These are phyloP conservation scores for Cairina moschata DNA, from an alignment of 2,113 vertebrate genomes.

Conservation along the genomic window DNA sequence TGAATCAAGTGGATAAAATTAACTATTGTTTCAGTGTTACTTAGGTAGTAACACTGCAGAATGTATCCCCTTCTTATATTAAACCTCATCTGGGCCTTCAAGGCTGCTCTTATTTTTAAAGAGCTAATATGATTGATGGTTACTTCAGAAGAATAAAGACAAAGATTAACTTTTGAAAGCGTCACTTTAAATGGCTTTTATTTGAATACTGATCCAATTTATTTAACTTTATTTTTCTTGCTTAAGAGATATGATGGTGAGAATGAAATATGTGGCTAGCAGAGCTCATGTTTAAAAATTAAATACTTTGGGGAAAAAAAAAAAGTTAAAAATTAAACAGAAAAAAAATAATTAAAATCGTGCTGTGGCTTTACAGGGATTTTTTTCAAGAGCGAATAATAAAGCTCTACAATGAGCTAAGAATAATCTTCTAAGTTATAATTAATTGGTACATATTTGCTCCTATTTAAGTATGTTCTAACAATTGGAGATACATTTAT, in stretches of 20 bases:
- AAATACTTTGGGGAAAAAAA: slow-evolving; percentile 29
- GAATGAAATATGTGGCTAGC: slow-evolving; percentile 40
- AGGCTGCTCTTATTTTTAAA: slow-evolving; percentile 41
- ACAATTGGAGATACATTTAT: slow-evolving; percentile 71
- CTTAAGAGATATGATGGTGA: slow-evolving; percentile 43
- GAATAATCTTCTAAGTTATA: slow-evolving; percentile 70
- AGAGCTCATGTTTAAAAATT: slow-evolving; percentile 51
- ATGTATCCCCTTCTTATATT: neutral
- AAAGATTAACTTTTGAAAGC: slow-evolving; percentile 53
- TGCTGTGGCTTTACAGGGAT: slow-evolving; percentile 38
- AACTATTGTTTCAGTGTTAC: neutral
- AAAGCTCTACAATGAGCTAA: slow-evolving; percentile 60
- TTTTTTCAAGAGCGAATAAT: slow-evolving; percentile 55
- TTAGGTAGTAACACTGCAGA: neutral
- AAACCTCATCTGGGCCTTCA: slow-evolving; percentile 15
- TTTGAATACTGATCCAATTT: slow-evolving; percentile 58
- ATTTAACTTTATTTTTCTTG: slow-evolving; percentile 61
- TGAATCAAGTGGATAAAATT: neutral
- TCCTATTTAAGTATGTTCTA: slow-evolving; percentile 65
- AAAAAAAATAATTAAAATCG: slow-evolving; percentile 58
- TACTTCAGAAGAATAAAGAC: slow-evolving; percentile 37
- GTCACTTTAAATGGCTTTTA: slow-evolving; percentile 52
- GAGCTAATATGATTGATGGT: slow-evolving; percentile 47
- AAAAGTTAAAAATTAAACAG: slow-evolving; percentile 65
- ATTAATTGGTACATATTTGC: slow-evolving; percentile 71